Base-by-base conservation (phyloP, 2,797 vertebrate genomes). In the Octomys mimax region DNA sequence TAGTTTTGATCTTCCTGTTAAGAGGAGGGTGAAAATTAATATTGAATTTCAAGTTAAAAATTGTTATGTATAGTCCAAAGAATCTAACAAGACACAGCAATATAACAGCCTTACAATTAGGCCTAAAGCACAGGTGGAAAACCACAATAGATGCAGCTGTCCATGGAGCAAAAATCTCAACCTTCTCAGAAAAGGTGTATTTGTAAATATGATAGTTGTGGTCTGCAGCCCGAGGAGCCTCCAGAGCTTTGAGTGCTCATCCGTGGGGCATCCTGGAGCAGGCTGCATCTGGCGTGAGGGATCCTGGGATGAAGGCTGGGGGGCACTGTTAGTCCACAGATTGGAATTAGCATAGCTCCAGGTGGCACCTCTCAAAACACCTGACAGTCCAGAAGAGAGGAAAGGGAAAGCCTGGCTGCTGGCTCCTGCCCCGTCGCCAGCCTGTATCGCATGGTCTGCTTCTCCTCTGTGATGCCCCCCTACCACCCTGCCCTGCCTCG, bases 11-110 rank as follows among this genome's bases (percentile, higher is more conserved):
- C 42, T 75, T 86, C 70, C 8, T 33, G 39, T 66, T 26, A 84
- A 87, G 82, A 62, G 88, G 7, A 84, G 89, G 31, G 28, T 7
- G 70, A 49, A 83, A 86, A 87, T 5, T 16, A 46, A 39, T 46
- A 87, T 26, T 54, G 75, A 42, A 36, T 31, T 88, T 90, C 39
- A 54, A 70, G 13, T 86, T 54, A 68, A n/a, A 61, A n/a, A 42
- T 49, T 54, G 54, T 52, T 73, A 89, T 61, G 36, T 49, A 46
- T 31, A 70, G 42, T 54, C 46, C n/a, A 86, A 84, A 87, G 71
- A 91, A 31, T 88, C 71, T 88, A 75, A 93, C 11, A 90, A 90
- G 64, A 87, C 19, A 73, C 0, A 85, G 64, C 57, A 80, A 83
- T 36, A 91, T 66, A 68, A 78, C 57, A 78, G 81, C 92, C 46